Evolutionary conservation across 1,140 invertebrate genomes (phyloP), one percentile per base, ranked within the genome.

Genomic region (Oppia nitens): DNA sequence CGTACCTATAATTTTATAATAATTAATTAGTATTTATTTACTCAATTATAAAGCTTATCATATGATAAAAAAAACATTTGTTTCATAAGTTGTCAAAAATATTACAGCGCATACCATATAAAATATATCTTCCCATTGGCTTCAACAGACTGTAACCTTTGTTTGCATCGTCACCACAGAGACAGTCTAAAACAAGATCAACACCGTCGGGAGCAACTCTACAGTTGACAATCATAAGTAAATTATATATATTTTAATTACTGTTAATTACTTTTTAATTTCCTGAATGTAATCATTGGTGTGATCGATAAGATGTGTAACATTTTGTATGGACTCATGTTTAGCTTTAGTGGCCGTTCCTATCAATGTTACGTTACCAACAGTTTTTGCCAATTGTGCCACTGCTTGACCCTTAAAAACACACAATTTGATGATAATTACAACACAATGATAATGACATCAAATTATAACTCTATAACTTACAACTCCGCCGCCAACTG

Each of bases 131-230:
- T 68, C 88, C 88, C 81, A 91, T 84, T 0, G 87, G 86, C 71
- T 87, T 89, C 47, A 93, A 75, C 21, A 92, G 74, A 40, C 76
- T 78, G 66, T 88, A 85, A 40, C 87, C 85, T 67, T 73, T 74
- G 56, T 83, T 84, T 68, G 84, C 86, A 71, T 93, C 87, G 64
- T 91, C 87, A 14, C 87, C 86, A 69, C 84, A 87, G 47, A 90
- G 73, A 69, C 86, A 88, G 72, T 92, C 87, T 66, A 93, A 72
- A 14, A 91, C 83, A 47, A 90, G 80, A 67, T 91, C 85, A 6
- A 93, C 84, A 27, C 88, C 87, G 64, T 84, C 82, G 9, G 83
- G 77, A 3, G 76, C 77, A 27, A 84, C 72, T 73, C 82, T 85
- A 66, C 21, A 68, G 64, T 60, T 55, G 62, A 14, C 27, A 56